These are phyloP conservation scores for Eulemur albifrons DNA, from an alignment of 2,797 vertebrate species.

Conservation along the genomic window DNA sequence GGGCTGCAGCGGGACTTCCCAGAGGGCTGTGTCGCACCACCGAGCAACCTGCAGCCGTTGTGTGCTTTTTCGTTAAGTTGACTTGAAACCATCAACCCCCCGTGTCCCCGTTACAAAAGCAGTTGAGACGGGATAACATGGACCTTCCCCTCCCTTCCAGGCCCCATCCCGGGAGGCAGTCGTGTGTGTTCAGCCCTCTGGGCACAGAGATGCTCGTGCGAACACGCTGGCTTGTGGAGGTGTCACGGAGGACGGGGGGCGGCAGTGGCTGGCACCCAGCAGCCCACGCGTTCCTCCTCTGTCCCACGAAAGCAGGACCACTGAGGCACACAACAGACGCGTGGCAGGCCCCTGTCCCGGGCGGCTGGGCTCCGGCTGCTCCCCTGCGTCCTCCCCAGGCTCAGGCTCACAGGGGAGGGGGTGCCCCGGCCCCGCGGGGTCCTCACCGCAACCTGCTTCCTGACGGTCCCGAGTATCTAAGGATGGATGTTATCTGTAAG, in stretches of 20 bases:
- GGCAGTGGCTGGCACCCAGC: no score
- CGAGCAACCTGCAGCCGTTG: neutral
- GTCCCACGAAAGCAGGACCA: no score
- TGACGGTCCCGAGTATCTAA: no score
- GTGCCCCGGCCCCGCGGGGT: no score
- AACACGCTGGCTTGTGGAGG: no score
- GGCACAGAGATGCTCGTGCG: rapidly evolving
- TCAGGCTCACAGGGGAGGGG: neutral
- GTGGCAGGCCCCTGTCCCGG: no score
- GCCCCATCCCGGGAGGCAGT: no score
- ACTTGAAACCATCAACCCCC: neutral
- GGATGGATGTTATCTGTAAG: neutral
- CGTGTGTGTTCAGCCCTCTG: no score
- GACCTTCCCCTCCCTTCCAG: neutral
- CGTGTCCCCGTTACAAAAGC: neutral
- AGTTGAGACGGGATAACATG: neutral
- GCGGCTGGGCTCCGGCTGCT: no score
- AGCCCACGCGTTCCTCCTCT: no score
- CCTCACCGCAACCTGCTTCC: neutral
- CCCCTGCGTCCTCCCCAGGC: rapidly evolving
- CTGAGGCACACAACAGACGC: no score
- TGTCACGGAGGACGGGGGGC: no score
- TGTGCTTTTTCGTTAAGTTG: neutral
- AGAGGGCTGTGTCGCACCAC: neutral
- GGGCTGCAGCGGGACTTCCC: neutral